Evolutionary conservation across 2,113 vertebrate species (phyloP), one percentile per base, ranked within the genome.

Genomic region (Lepus europaeus): DNA sequence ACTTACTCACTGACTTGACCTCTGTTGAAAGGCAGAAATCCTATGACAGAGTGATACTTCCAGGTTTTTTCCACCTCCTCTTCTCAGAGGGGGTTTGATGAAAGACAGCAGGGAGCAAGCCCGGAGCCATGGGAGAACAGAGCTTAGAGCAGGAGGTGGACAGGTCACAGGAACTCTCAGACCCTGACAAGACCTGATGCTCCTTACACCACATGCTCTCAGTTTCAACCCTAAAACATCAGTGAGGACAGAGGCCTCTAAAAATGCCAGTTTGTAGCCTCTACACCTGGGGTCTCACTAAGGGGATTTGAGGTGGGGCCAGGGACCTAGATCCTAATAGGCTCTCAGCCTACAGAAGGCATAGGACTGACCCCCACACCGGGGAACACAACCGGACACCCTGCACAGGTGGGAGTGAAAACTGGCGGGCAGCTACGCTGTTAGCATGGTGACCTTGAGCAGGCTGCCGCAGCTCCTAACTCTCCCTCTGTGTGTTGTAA

Each of bases 21-120:
- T 78, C 4, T 22, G 14, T 84, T 79, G 51, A 88, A 95, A 96
- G 66, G 23, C 45, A 87, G 39, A 91, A 80, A 90, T 72, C 20
- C 85, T 66, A 13, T 1, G 25, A 66, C 45, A 36, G 16, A 90
- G 17, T 56, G 36, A 78, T 69, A 82, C 72, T 87, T 87, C 73
- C 27, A 79, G 33, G 19, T 89, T 84, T 87, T 84, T 81, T 23
- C 2, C 9, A 72, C 19, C 89, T 49, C 31, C 22, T 84, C 16
- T 72, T 79, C 72, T 90, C 45, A 77, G 51, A 78, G 17, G 13
- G 0, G 23, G 1, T 72, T 53, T 92, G 81, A 74, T 73, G 29
- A 84, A 45, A 61, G 25, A 56, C n/a, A 89, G 10, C 22, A 56
- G 59, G 27, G 16, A 87, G 17, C 20, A 22, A 87, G 39, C 23